A percentile compares a stretch with the other conserved stretches of the same genome.
phyloP scores from a whole-genome alignment of 2,113 vertebrate species.

The Gobiocypris rarus region DNA sequence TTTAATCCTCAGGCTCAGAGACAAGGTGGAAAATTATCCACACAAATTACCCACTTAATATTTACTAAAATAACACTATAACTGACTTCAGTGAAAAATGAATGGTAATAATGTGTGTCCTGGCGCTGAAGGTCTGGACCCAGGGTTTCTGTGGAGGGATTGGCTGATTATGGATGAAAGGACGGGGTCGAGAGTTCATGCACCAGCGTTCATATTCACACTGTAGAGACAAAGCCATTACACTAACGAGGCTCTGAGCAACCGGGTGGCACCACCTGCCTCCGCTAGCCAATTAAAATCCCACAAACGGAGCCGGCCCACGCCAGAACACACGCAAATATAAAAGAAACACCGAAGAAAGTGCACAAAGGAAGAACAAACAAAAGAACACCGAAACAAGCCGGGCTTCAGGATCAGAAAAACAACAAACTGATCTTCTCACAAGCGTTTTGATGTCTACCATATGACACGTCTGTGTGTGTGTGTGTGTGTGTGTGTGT shows the following conservation, averaged over 20 bases:
- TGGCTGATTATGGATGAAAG: conserved; percentile 53
- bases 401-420: no score
- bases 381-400: no score
- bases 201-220: conserved; percentile 78
- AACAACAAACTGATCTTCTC: no score
- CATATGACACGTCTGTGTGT: no score
- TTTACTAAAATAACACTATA: no score
- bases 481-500: no score
- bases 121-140: background rate
- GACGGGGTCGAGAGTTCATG: conserved; percentile 79
- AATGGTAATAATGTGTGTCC: background rate
- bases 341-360: no score
- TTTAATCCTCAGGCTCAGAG: background rate
- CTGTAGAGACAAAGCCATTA: conserved; percentile 87
- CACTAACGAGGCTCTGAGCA: conserved; percentile 85
- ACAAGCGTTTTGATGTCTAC: no score
- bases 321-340: background rate
- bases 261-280: conserved; percentile 81
- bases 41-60: no score
- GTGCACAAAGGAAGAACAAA: no score
- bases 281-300: conserved; percentile 80
- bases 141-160: background rate
- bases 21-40: background rate
- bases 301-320: background rate
- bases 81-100: no score